These are phyloP conservation scores for Magallana ariakensis DNA, from an alignment of 1,140 invertebrate genomes.

Conservation along the genomic window DNA sequence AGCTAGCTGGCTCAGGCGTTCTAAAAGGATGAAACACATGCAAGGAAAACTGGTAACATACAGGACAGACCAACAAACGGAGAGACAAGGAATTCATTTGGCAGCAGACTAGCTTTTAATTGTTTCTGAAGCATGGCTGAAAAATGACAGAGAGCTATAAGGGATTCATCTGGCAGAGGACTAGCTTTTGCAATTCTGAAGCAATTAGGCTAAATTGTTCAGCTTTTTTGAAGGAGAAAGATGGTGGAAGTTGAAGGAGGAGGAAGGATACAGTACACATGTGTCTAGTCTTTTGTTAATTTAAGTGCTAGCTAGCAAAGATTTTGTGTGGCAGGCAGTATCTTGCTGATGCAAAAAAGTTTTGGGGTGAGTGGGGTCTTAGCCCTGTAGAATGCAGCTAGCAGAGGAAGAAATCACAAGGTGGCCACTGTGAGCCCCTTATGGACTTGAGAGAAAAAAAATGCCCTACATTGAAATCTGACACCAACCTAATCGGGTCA, in stretches of 20 bases:
- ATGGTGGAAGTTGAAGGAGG: too few relatives aligned
- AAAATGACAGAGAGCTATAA: too few relatives aligned
- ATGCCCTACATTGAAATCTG: neutral
- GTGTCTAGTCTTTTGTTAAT: too few relatives aligned
- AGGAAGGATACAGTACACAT: too few relatives aligned
- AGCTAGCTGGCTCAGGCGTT: neutral
- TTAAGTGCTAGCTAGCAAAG: too few relatives aligned
- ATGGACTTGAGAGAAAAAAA: neutral
- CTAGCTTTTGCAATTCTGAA: too few relatives aligned
- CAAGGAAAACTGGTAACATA: neutral
- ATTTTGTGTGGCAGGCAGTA: neutral
- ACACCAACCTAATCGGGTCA: slow-evolving; percentile 58
- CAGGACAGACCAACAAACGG: neutral
- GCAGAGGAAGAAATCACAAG: neutral
- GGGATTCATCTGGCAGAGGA: too few relatives aligned
- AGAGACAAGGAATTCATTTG: neutral
- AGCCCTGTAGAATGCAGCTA: neutral
- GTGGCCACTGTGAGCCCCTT: neutral
- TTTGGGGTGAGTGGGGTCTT: neutral
- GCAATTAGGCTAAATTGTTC: too few relatives aligned
- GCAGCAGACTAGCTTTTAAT: neutral
- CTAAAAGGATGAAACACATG: neutral
- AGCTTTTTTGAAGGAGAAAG: too few relatives aligned
- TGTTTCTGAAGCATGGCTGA: neutral
- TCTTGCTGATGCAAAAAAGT: neutral